A percentile compares a stretch with the other conserved stretches of the same genome.
Conservation (phyloP, 2,113 vertebrate species). For the Ochotona princeps region DNA sequence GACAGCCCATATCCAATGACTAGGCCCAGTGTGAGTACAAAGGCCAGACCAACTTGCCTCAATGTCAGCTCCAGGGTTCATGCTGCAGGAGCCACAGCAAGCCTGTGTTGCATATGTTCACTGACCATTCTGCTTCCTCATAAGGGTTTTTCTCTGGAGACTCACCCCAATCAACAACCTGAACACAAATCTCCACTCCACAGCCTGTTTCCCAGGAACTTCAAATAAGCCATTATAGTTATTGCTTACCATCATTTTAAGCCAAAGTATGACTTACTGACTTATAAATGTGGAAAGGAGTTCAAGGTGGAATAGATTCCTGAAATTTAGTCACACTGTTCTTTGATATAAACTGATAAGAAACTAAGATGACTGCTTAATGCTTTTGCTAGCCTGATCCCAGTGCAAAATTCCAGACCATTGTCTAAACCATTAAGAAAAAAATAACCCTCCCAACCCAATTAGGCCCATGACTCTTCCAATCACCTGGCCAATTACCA, state of each 20-base stretch:
- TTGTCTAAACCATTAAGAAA: neutral
- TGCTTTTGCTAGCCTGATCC: neutral
- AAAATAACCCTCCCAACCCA: neutral
- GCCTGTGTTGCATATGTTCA: neutral
- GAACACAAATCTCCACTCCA: neutral
- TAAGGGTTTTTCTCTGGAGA: neutral
- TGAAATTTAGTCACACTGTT: conserved; percentile 15
- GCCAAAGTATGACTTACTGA: conserved; percentile 20
- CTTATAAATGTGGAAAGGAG: conserved; percentile 35
- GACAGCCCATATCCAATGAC: neutral
- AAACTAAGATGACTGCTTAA: conserved; percentile 3
- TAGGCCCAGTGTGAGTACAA: neutral
- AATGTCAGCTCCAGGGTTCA: neutral
- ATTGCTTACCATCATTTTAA: conserved; percentile 49
- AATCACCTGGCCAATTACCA: neutral
- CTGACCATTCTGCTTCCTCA: neutral
- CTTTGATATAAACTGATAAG: neutral
- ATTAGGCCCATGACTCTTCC: neutral
- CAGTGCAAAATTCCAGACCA: neutral
- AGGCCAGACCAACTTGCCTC: neutral
- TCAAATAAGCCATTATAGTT: neutral
- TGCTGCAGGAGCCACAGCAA: neutral
- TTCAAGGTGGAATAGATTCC: neutral
- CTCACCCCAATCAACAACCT: neutral
- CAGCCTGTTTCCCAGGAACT: neutral